Evolutionary conservation across 2,113 vertebrate species (phyloP).

Genomic region (Stigmatopora nigra): DNA sequence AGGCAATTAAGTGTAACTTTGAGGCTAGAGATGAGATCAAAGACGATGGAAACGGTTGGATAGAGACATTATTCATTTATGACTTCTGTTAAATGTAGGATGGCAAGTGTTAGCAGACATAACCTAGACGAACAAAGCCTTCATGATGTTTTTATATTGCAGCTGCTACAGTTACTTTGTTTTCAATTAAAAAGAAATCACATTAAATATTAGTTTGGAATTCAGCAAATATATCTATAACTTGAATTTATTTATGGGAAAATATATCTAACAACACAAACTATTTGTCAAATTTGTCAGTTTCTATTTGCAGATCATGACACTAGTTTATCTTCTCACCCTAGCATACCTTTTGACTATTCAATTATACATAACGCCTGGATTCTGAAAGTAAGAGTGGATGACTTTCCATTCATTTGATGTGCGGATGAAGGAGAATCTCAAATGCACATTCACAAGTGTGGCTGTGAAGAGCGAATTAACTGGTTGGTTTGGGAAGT

Average conservation of each 20-base stretch:
- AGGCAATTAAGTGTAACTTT: neutral
- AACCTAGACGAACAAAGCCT: neutral
- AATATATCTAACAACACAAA: neutral
- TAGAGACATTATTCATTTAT: neutral
- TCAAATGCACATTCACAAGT: neutral
- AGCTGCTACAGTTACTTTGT: neutral
- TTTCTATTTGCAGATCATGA: neutral
- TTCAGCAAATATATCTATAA: neutral
- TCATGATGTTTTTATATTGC: neutral
- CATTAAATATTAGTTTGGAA: neutral
- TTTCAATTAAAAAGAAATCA: slow-evolving; percentile 1
- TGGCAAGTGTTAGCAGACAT: neutral
- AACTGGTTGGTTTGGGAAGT: neutral
- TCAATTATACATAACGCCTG: neutral
- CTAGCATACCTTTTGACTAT: neutral
- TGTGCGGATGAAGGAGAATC: slow-evolving; percentile 9
- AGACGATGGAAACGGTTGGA: neutral
- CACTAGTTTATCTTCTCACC: neutral
- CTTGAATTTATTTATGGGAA: neutral
- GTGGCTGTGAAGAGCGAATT: neutral
- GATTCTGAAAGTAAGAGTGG: neutral
- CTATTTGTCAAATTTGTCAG: neutral
- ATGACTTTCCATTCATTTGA: neutral
- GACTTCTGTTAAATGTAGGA: neutral
- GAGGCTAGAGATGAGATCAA: neutral